Conservation (phyloP, 2,888 invertebrate species). For the Branchipolynoe longqiensis region DNA sequence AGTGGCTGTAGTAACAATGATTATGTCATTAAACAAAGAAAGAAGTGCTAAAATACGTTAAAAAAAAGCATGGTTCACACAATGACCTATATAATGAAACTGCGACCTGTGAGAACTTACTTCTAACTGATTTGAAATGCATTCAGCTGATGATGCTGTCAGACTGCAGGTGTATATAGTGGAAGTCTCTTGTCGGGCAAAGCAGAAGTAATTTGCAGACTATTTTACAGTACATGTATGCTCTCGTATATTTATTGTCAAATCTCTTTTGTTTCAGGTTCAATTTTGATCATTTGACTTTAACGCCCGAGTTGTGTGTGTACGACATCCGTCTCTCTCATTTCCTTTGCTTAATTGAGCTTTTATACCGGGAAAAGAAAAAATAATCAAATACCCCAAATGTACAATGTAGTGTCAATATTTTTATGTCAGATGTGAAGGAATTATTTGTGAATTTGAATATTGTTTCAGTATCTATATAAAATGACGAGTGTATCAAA, state of each 20-base stretch:
- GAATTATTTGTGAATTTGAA: slow-evolving; percentile 64
- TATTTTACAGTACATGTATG: slow-evolving; percentile 60
- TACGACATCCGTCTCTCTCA: slow-evolving; percentile 47
- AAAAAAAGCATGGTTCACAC: slow-evolving; percentile 54
- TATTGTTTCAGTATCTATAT: slow-evolving; percentile 63
- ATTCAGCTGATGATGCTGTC: slow-evolving; percentile 50
- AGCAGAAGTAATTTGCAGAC: slow-evolving; percentile 58
- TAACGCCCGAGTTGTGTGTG: slow-evolving; percentile 61
- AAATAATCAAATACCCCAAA: too few species aligned
- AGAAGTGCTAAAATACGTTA: slow-evolving; percentile 48
- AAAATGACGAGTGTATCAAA: slow-evolving; percentile 52
- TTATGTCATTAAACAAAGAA: slow-evolving; percentile 41
- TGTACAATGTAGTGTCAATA: slow-evolving; percentile 62
- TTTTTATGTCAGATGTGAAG: slow-evolving; percentile 61
- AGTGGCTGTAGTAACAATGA: slow-evolving; percentile 32
- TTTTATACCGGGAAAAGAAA: slow-evolving; percentile 58
- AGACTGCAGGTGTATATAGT: slow-evolving; percentile 62
- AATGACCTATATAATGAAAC: slow-evolving; percentile 55
- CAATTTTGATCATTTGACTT: slow-evolving; percentile 63
- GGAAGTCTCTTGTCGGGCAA: slow-evolving; percentile 59
- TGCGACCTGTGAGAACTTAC: slow-evolving; percentile 58
- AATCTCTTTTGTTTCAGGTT: slow-evolving; percentile 61
- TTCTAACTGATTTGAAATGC: slow-evolving; percentile 56
- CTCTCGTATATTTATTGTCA: slow-evolving; percentile 61
- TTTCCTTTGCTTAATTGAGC: slow-evolving; percentile 58